phyloP scores from a whole-genome alignment of 2,797 vertebrate species.

The Gallinago nigripennis region DNA sequence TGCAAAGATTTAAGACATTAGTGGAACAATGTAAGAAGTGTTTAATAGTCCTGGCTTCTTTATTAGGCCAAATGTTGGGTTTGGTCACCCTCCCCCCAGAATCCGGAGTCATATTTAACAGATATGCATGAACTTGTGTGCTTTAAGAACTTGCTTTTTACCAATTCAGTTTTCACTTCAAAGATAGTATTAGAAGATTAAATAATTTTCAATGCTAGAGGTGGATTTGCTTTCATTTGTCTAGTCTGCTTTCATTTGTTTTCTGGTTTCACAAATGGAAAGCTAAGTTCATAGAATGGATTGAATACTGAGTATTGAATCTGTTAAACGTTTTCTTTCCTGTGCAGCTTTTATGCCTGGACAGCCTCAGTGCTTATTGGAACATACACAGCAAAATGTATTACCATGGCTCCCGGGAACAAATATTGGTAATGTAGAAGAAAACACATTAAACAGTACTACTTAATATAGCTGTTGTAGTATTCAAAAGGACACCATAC shows the following conservation, averaged over 20 bases:
- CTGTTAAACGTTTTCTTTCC: slow-evolving; percentile 13
- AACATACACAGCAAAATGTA: slow-evolving; percentile 87
- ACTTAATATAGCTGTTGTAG: background rate
- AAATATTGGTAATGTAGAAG: slow-evolving; percentile 86
- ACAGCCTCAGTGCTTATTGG: slow-evolving; percentile 93
- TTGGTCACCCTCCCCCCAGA: background rate
- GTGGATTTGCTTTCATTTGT: background rate
- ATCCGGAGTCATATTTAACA: background rate
- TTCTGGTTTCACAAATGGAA: background rate
- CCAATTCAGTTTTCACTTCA: background rate
- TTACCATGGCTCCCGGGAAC: slow-evolving; percentile 81
- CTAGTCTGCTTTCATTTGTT: background rate
- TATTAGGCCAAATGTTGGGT: background rate
- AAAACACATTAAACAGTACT: background rate
- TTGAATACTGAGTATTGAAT: background rate
- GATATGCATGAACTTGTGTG: background rate
- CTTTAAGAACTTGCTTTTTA: background rate
- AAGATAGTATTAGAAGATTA: background rate
- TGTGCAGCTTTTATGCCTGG: slow-evolving; percentile 86
- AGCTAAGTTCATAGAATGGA: background rate
- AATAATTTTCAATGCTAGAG: background rate
- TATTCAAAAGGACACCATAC: background rate
- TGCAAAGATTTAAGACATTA: background rate
- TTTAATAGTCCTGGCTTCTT: background rate
- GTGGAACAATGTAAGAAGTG: fast-evolving